Evolutionary conservation across 2,113 vertebrate species (phyloP).

Genomic region (Seriola dumerili): DNA sequence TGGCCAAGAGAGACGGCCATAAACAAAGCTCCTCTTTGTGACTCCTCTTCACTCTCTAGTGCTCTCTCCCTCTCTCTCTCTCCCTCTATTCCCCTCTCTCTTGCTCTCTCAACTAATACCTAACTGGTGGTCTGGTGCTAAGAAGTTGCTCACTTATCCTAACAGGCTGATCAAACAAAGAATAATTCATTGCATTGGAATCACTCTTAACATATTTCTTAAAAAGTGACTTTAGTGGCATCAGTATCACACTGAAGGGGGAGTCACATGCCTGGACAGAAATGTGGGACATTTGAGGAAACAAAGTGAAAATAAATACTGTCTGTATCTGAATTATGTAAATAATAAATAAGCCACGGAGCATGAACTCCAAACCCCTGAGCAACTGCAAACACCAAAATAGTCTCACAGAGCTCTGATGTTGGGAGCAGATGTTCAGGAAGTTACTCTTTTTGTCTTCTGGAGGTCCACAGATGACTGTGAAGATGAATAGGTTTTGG

Average conservation of each 20-base stretch:
- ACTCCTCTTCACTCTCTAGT: constrained; percentile 57
- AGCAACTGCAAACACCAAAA: constrained; percentile 77
- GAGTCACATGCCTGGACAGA: constrained; percentile 79
- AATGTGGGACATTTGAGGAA: constrained; percentile 72
- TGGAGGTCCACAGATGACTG: constrained; percentile 67
- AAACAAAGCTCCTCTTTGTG: constrained; percentile 84
- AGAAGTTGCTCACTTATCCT: constrained; percentile 41
- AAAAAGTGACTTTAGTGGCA: background rate
- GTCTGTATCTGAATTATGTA: constrained; percentile 75
- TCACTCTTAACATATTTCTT: background rate
- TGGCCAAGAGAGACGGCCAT: constrained; percentile 80
- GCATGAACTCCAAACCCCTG: constrained; percentile 73
- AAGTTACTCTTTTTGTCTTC: constrained; percentile 74
- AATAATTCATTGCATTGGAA: background rate
- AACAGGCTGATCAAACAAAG: constrained; percentile 72
- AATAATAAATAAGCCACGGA: constrained; percentile 79
- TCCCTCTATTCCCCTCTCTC: constrained; percentile 26
- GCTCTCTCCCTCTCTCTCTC: constrained; percentile 58
- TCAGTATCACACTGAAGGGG: background rate
- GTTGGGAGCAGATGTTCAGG: constrained; percentile 85
- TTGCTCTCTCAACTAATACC: constrained; percentile 23
- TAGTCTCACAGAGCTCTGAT: constrained; percentile 78
- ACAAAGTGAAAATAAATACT: constrained; percentile 79
- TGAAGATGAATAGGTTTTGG: constrained; percentile 45
- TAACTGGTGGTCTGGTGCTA: constrained; percentile 59